phyloP scores from a whole-genome alignment of 2,797 vertebrate genomes.

The Staurois parvus region DNA sequence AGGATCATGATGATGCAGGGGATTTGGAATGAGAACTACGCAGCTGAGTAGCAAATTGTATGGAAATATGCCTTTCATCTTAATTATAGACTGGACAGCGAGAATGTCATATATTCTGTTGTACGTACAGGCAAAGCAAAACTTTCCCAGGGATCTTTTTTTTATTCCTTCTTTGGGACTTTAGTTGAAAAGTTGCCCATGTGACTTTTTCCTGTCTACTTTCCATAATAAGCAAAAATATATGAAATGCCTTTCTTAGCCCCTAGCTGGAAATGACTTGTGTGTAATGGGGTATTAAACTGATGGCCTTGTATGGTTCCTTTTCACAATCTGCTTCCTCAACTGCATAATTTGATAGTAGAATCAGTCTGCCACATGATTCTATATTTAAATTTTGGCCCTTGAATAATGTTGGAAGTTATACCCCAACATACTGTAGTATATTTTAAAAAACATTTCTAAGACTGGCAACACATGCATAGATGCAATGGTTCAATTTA shows the following conservation, averaged over 20 bases:
- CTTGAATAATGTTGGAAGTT: neutral
- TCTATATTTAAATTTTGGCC: neutral
- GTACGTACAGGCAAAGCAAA: slow-evolving; percentile 69
- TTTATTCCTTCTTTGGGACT: slow-evolving; percentile 78
- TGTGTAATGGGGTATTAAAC: slow-evolving; percentile 62
- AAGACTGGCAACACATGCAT: no score
- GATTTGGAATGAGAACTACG: slow-evolving; percentile 79
- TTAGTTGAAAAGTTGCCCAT: slow-evolving; percentile 76
- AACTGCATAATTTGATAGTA: slow-evolving; percentile 8
- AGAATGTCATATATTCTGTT: slow-evolving; percentile 73
- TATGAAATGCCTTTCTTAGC: slow-evolving; percentile 75
- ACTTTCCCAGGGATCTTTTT: slow-evolving; percentile 80
- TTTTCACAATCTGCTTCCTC: slow-evolving; percentile 27
- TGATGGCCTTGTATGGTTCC: slow-evolving; percentile 57
- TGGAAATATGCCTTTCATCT: slow-evolving; percentile 82
- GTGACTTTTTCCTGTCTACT: slow-evolving; percentile 75
- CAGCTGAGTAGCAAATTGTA: slow-evolving; percentile 75
- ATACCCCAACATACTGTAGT: neutral
- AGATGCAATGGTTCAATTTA: no score
- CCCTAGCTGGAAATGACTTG: slow-evolving; percentile 64
- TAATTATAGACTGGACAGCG: slow-evolving; percentile 80
- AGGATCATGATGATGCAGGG: slow-evolving; percentile 64
- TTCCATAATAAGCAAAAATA: slow-evolving; percentile 81
- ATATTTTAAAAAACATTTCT: neutral
- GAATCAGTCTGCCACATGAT: slow-evolving; percentile 1